phyloP scores from a whole-genome alignment of 2,888 invertebrate genomes.

The Brachyptera risi region DNA sequence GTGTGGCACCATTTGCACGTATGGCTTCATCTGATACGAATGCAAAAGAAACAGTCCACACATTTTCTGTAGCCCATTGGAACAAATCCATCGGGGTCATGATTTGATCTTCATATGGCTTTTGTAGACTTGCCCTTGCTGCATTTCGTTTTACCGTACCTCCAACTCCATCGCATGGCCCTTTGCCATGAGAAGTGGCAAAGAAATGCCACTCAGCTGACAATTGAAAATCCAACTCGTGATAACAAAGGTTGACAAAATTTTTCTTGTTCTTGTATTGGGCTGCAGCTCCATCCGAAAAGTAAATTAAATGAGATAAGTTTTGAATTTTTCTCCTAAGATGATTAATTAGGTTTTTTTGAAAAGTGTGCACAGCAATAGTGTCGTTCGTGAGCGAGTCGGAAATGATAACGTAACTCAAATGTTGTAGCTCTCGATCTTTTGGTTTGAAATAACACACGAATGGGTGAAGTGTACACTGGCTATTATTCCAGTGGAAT shows the following conservation, averaged over 20 bases:
- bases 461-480: constrained; percentile 18
- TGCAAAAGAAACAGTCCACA: not conserved
- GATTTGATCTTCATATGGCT: constrained; percentile 22
- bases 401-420: constrained; percentile 32
- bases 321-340: constrained; percentile 29
- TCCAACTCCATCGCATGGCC: constrained; percentile 32
- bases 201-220: constrained; percentile 32
- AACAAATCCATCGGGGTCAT: constrained; percentile 22
- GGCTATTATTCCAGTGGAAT: constrained; percentile 21
- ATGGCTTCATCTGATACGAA: constrained; percentile 13
- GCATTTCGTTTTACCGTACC: constrained; percentile 30
- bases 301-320: not conserved
- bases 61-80: constrained; percentile 14
- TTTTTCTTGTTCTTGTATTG: constrained; percentile 11
- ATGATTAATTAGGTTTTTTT: constrained; percentile 30
- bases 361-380: not conserved
- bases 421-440: constrained; percentile 21
- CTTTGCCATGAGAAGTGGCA: constrained; percentile 31
- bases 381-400: constrained; percentile 29
- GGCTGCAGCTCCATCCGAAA: constrained; percentile 8
- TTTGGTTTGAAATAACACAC: too few species aligned
- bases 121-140: constrained; percentile 27
- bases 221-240: constrained; percentile 21
- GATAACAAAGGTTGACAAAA: not conserved
- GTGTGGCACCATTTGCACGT: not conserved